A percentile compares a stretch with the other conserved stretches of the same genome.
phyloP scores from a whole-genome alignment of 2,888 invertebrate genomes.

The Notodonta ziczac region DNA sequence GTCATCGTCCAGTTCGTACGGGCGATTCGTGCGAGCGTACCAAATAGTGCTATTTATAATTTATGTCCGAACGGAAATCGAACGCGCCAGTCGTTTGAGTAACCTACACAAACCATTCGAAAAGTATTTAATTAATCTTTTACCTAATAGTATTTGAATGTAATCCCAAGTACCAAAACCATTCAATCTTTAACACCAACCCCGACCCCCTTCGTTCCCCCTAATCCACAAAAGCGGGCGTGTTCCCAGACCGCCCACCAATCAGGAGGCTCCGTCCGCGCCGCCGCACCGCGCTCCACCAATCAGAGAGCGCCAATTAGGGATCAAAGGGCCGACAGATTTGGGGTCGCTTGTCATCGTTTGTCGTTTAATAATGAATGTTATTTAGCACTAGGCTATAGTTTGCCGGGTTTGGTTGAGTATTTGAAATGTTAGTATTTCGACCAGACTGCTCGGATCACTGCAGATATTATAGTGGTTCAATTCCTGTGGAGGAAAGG shows the following conservation, averaged over 20 bases:
- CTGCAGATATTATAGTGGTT: too few species aligned
- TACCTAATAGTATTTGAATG: too few species aligned
- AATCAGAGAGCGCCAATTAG: slow-evolving; percentile 69
- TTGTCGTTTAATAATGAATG: slow-evolving; percentile 54
- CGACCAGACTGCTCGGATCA: too few species aligned
- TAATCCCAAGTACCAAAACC: slow-evolving; percentile 56
- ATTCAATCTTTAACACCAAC: slow-evolving; percentile 35
- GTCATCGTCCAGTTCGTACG: too few species aligned
- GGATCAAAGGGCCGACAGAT: slow-evolving; percentile 70
- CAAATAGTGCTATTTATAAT: too few species aligned
- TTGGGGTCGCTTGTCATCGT: slow-evolving; percentile 74
- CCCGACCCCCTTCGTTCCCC: slow-evolving; percentile 52
- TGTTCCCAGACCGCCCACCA: slow-evolving; percentile 47
- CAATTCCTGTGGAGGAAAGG: too few species aligned
- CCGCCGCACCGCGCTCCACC: slow-evolving; percentile 49
- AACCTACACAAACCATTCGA: too few species aligned
- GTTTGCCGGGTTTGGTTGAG: slow-evolving; percentile 17
- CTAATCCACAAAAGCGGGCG: slow-evolving; percentile 65
- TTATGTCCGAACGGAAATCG: too few species aligned
- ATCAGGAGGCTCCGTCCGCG: slow-evolving; percentile 50
- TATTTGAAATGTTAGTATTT: background rate
- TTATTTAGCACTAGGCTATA: slow-evolving; percentile 33
- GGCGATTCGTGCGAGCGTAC: too few species aligned
- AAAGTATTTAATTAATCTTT: too few species aligned
- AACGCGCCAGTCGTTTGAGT: too few species aligned